Evolutionary conservation across 2,113 vertebrate species (phyloP).

Genomic region (Nesoenas mayeri): DNA sequence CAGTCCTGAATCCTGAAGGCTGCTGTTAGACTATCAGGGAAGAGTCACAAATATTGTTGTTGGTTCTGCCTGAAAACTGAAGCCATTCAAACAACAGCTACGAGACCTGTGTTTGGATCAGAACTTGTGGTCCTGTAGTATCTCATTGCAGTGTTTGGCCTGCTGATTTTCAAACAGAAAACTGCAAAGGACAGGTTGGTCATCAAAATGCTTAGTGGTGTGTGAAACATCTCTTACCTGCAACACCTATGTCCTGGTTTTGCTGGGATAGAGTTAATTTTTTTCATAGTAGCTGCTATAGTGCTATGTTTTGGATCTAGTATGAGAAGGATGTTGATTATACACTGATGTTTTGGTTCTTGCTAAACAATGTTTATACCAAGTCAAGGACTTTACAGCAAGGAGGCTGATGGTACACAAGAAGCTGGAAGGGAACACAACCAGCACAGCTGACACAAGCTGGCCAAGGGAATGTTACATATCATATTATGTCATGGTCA

Average conservation of each 20-base stretch:
- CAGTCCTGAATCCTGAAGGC: not conserved
- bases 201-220: not conserved
- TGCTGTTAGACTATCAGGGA: not conserved
- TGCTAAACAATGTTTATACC: too few species aligned
- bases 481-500: too few species aligned
- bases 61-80: not conserved
- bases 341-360: too few species aligned
- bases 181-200: rapidly evolving
- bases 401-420: too few species aligned
- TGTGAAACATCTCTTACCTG: not conserved
- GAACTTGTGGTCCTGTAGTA: not conserved
- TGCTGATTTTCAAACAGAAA: not conserved
- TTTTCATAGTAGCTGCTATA: too few species aligned
- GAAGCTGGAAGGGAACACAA: too few species aligned
- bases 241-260: not conserved
- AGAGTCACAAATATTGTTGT: not conserved
- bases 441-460: too few species aligned
- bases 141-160: not conserved
- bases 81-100: not conserved
- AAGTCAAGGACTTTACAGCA: too few species aligned
- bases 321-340: too few species aligned
- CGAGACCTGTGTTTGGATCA: not conserved
- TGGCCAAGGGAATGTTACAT: too few species aligned
- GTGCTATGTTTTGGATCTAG: too few species aligned
- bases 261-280: too few species aligned